Evolutionary conservation across 1,140 invertebrate species (phyloP).

Genomic region (Drosophila pachea): DNA sequence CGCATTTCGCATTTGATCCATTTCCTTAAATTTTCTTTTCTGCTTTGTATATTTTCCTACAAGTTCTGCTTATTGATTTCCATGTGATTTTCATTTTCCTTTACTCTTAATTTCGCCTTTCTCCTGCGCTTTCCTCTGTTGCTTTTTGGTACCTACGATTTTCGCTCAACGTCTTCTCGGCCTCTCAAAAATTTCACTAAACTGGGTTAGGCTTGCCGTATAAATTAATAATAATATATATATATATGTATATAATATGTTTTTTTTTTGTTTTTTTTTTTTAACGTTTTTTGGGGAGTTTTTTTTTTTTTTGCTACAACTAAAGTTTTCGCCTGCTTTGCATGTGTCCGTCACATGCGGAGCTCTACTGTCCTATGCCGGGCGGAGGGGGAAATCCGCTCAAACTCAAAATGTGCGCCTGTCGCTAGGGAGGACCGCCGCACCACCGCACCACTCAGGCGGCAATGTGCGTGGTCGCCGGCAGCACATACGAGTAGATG

Average conservation of each 20-base stretch:
- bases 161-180: slow-evolving; percentile 34
- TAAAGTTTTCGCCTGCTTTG: slow-evolving; percentile 60
- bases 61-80: slow-evolving; percentile 53
- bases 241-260: slow-evolving; percentile 46
- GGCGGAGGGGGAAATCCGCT: slow-evolving; percentile 17
- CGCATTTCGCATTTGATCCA: slow-evolving; percentile 66
- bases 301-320: slow-evolving; percentile 53
- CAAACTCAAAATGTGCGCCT: slow-evolving; percentile 65
- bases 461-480: slow-evolving; percentile 70
- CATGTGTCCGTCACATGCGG: slow-evolving; percentile 72
- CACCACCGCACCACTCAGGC: slow-evolving; percentile 50
- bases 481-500: slow-evolving; percentile 75
- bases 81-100: slow-evolving; percentile 15
- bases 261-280: slow-evolving; percentile 49
- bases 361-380: slow-evolving; percentile 54
- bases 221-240: slow-evolving; percentile 38
- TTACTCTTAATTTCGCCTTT: slow-evolving; percentile 23
- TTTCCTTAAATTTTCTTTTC: slow-evolving; percentile 38
- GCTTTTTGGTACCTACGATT: slow-evolving; percentile 47
- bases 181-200: slow-evolving; percentile 76
- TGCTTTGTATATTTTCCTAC: slow-evolving; percentile 73
- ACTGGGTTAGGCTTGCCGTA: slow-evolving; percentile 67
- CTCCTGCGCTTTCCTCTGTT: too few relatives aligned
- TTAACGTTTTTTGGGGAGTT: slow-evolving; percentile 38
- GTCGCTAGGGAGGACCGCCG: slow-evolving; percentile 10